Percentiles rank a stretch among this genome's conserved stretches.
Evolutionary conservation across 2,113 vertebrate genomes (phyloP).

Genomic region (Litocranius walleri): DNA sequence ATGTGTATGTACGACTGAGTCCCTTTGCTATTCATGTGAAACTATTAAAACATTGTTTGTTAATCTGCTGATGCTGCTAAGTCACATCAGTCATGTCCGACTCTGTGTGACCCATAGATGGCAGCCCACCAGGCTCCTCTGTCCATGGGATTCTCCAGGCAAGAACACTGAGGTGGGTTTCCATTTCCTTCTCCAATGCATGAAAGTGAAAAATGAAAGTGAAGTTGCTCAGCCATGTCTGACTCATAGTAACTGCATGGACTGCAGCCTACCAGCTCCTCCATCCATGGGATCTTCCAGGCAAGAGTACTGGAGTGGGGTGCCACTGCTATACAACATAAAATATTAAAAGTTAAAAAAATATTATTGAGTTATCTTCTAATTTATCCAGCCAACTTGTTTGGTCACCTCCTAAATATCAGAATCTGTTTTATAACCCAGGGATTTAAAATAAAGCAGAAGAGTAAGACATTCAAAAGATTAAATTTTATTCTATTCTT

Average conservation of each 20-base stretch:
- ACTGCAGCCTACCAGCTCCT: too few species aligned
- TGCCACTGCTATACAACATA: background rate
- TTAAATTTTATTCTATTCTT: background rate
- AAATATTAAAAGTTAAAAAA: background rate
- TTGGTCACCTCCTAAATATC: rapidly evolving
- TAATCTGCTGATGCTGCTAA: background rate
- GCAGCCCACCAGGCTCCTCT: too few species aligned
- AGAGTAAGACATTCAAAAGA: background rate
- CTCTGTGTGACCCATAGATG: too few species aligned
- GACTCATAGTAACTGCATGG: too few species aligned
- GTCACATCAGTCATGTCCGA: rapidly evolving
- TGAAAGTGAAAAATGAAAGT: too few species aligned
- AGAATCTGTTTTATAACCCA: background rate
- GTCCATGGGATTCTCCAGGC: too few species aligned
- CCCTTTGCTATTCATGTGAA: background rate
- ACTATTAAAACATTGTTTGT: background rate
- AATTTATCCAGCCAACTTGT: background rate
- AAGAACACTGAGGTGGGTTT: too few species aligned
- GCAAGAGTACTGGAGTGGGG: too few species aligned
- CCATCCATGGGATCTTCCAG: too few species aligned
- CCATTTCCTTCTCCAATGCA: too few species aligned
- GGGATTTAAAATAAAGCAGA: background rate
- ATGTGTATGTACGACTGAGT: background rate
- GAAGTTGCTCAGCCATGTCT: too few species aligned
- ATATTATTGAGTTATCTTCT: background rate